phyloP scores from a whole-genome alignment of 2,888 invertebrate genomes.

The Heteropelma amictum region DNA sequence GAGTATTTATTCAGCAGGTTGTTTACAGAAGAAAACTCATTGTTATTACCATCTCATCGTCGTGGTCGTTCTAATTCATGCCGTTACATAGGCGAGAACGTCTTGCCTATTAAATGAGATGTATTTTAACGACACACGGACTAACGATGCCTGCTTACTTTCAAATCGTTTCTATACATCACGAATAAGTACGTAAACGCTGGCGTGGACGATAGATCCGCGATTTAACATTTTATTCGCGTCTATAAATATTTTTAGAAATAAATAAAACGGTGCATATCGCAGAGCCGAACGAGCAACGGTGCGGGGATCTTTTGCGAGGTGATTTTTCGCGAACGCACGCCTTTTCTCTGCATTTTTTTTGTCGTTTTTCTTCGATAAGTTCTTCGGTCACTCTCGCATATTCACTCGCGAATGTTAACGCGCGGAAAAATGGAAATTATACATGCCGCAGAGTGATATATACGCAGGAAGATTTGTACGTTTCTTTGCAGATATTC shows the following conservation, averaged over 20 bases:
- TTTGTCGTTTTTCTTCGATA: background rate
- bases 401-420: background rate
- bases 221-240: no score
- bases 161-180: conserved; percentile 44
- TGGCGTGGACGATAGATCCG: no score
- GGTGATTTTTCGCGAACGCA: conserved; percentile 52
- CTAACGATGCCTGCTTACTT: conserved; percentile 51
- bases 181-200: no score
- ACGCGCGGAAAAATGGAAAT: background rate
- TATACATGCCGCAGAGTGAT: background rate
- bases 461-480: background rate
- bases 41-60: conserved; percentile 62
- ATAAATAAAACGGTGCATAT: background rate
- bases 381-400: background rate
- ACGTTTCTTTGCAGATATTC: conserved; percentile 51
- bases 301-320: conserved; percentile 48
- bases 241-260: background rate
- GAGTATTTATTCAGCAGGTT: background rate
- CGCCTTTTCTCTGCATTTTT: conserved; percentile 21
- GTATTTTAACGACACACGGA: conserved; percentile 38
- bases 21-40: conserved; percentile 52
- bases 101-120: conserved; percentile 63
- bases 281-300: conserved; percentile 45
- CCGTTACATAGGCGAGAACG: conserved; percentile 57
- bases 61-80: conserved; percentile 64